Evolutionary conservation across 2,113 vertebrate genomes (phyloP).

Genomic region (Lepisosteus osseus): DNA sequence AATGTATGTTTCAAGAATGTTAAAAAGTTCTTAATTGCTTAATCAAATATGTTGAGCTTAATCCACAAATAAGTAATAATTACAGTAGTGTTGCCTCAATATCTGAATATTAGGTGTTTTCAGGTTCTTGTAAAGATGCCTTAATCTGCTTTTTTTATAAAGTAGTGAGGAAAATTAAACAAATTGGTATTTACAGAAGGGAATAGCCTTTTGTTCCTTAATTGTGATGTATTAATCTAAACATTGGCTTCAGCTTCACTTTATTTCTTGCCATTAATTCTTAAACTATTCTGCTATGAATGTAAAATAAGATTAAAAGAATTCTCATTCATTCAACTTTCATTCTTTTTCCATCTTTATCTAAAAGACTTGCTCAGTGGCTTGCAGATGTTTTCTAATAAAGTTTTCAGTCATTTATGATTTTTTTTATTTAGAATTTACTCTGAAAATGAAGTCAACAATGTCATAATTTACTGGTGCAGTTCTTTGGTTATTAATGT

Average conservation of each 20-base stretch:
- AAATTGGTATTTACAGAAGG: constrained; percentile 3
- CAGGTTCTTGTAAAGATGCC: no score
- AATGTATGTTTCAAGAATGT: constrained; percentile 18
- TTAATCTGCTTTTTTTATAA: no score
- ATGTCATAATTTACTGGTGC: no score
- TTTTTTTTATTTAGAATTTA: no score
- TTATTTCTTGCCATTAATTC: constrained; percentile 1
- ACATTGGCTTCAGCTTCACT: background rate
- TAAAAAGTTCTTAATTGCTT: constrained; percentile 3
- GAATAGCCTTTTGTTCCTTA: constrained; percentile 5
- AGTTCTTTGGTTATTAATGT: no score
- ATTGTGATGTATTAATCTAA: background rate
- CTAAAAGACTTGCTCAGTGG: constrained; percentile 8
- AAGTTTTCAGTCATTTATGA: no score
- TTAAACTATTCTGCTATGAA: constrained; percentile 26
- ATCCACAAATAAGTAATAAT: background rate
- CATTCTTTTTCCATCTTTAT: constrained; percentile 9
- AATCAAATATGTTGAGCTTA: background rate
- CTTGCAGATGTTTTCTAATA: no score
- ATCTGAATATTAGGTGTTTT: no score
- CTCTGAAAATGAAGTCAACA: no score
- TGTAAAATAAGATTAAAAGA: constrained; percentile 28
- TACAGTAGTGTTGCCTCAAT: no score
- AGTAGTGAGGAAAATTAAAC: no score
- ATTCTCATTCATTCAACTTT: constrained; percentile 10